Evolutionary conservation across 2,888 invertebrate genomes (phyloP), one percentile per base, ranked within the genome.

Genomic region (Ectemnius continuus): DNA sequence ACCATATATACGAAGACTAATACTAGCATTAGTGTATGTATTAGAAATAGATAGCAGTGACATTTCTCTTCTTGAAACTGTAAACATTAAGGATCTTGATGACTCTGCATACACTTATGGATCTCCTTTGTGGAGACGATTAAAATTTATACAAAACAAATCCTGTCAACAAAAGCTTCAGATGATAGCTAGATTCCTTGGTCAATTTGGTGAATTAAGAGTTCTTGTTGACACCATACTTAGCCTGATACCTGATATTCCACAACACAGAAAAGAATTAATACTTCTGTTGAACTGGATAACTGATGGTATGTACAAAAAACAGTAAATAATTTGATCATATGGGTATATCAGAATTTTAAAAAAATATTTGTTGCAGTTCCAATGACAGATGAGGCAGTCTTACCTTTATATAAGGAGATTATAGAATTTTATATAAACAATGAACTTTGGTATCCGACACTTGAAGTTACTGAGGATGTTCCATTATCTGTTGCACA

Each of bases 161-260:
- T 86, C 85, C 2, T 91, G 93, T 61, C 87, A 92, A 70, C 75
- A 83, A 0, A 92, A 93, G 61, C 88, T 96, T n/a, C 91, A 92
- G 60, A 91, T 91, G 18, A 91, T 94, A 52, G 94, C 94, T 82
- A 86, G 84, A 61, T 87, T 93, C 76, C 88, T 96, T 45, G 94
- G 94, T 13, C 89, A 90, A 61, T 92, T 93, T 3, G 92, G 93
- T 62, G 92, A 93, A 65, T 90, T 92, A 0, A 92, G 92, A 79
- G 90, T 95, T 28, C 86, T 96, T 52, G 92, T 93, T 13, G 94
- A 96, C 88, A 92, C 92, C 68, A 91, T 96, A 68, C 87, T 94
- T 26, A 94, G 94, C 59, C 86, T 93, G 67, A 93, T 95, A 80
- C 85, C 90, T 0, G 91, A 92, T 74, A 91, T 92, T 36, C 86